phyloP scores from a whole-genome alignment of 1,140 invertebrate genomes.

The Trachymyrmex cornetzi region DNA sequence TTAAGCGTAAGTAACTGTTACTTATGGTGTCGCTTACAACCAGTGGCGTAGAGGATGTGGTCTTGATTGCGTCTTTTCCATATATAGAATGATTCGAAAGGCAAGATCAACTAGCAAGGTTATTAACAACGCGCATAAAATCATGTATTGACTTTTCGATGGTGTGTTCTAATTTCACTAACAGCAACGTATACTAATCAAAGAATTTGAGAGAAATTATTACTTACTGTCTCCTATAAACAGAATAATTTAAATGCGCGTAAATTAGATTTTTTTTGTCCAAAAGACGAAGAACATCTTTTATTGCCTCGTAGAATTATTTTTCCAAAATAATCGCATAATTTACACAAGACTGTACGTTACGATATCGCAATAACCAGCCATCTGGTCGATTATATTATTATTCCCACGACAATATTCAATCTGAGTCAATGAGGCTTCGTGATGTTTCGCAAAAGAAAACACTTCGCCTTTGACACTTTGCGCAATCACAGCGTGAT shows the following conservation, averaged over 20 bases:
- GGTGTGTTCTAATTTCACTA: neutral
- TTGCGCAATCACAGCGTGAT: constrained; percentile 49
- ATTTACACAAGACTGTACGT: neutral
- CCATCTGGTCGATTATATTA: constrained; percentile 36
- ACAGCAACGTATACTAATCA: neutral
- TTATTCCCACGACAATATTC: constrained; percentile 29
- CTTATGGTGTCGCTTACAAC: constrained; percentile 47
- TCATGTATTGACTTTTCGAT: neutral
- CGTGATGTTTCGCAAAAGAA: constrained; percentile 5
- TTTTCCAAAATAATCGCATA: constrained; percentile 8
- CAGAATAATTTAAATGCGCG: neutral
- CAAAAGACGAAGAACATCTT: neutral
- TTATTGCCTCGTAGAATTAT: neutral
- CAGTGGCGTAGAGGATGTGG: constrained; percentile 45
- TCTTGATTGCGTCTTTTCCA: constrained; percentile 46
- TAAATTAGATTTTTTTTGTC: neutral
- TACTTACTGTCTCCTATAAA: neutral
- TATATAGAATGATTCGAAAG: constrained; percentile 26
- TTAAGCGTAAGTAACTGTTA: constrained; percentile 50
- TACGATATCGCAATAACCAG: neutral
- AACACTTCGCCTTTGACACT: constrained; percentile 36
- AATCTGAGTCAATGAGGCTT: neutral
- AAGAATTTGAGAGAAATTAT: neutral
- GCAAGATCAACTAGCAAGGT: constrained; percentile 27
- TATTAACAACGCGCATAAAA: constrained; percentile 23